Base-by-base conservation (phyloP, 1,140 invertebrate species). In the Neodiprion virginianus region DNA sequence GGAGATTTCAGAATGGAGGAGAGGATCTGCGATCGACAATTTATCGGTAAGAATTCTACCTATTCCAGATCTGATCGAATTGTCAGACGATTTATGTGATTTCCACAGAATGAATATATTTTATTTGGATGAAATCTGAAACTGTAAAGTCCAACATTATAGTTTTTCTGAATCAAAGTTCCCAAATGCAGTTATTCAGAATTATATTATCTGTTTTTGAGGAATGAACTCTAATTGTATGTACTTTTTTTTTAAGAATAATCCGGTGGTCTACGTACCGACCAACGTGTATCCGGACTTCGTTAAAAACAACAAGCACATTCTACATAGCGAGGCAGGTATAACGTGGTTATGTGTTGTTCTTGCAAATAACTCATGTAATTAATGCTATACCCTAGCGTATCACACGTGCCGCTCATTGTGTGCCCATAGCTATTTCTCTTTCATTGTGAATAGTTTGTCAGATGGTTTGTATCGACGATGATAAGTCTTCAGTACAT, bases 401-500 rank as follows among this genome's bases (percentile, higher is more conserved):
- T 65, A 11, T 14, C 71, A 48, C 28, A 48, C 12, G 1, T 75
- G 1, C 48, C 53, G 48, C 11, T 73, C 8, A 72, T 48, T 11
- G 48, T 50, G 28, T 40, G 10, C 21, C 23, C 17, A 69, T 40
- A 48, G 2, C 12, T 65, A 12, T 72, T 66, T 23, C 72, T 48
- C 50, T 48, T 67, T 23, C 5, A 23, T 8, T n/a, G 11, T 8
- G 28, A 78, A 21, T 72, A 83, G 81, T 83, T 82, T 53, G 49
- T 78, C n/a, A 77, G 81, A 72, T 79, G 79, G 76, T 80, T 82
- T 28, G 74, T 82, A 66, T 82, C 80, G n/a, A 48, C 81, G 10
- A 7, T 83, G 61, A 76, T 68, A 67, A 81, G 79, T 75, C 49
- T 83, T 48, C 75, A 82, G 69, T 77, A 83, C 23, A 81, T 75